Conservation (phyloP, 1,140 invertebrate genomes). For the Drosophila pectinifera region DNA sequence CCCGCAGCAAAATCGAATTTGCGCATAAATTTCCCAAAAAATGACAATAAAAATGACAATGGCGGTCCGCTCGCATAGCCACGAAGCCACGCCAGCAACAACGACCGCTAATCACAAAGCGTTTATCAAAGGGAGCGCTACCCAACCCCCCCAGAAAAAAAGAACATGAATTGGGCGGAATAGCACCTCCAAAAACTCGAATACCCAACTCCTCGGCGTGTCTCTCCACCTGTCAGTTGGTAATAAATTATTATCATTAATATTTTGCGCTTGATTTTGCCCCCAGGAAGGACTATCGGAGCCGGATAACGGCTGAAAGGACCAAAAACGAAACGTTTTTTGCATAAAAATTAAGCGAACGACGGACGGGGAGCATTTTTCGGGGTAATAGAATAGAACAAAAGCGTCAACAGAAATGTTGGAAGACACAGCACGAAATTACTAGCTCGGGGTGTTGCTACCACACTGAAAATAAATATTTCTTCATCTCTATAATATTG, state of each 20-base stretch:
- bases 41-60: slow-evolving; percentile 70
- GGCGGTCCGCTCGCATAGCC: slow-evolving; percentile 27
- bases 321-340: slow-evolving; percentile 59
- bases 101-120: slow-evolving; percentile 70
- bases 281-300: slow-evolving; percentile 29
- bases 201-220: not conserved
- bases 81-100: slow-evolving; percentile 36
- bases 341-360: slow-evolving; percentile 68
- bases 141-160: not conserved
- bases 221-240: slow-evolving; percentile 65
- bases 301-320: slow-evolving; percentile 22
- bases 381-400: slow-evolving; percentile 69
- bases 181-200: slow-evolving; percentile 23
- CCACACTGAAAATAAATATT: not conserved
- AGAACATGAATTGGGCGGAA: not conserved
- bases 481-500: not conserved
- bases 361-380: slow-evolving; percentile 10
- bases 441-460: slow-evolving; percentile 1
- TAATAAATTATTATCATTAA: slow-evolving; percentile 80
- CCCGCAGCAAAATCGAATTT: slow-evolving; percentile 56
- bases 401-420: slow-evolving; percentile 70
- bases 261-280: slow-evolving; percentile 75
- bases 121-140: slow-evolving; percentile 58
- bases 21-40: slow-evolving; percentile 70
- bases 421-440: slow-evolving; percentile 50